A percentile compares a stretch with the other conserved stretches of the same genome.
Conservation (phyloP, 2,113 vertebrate genomes). For the Oryzias melastigma region DNA sequence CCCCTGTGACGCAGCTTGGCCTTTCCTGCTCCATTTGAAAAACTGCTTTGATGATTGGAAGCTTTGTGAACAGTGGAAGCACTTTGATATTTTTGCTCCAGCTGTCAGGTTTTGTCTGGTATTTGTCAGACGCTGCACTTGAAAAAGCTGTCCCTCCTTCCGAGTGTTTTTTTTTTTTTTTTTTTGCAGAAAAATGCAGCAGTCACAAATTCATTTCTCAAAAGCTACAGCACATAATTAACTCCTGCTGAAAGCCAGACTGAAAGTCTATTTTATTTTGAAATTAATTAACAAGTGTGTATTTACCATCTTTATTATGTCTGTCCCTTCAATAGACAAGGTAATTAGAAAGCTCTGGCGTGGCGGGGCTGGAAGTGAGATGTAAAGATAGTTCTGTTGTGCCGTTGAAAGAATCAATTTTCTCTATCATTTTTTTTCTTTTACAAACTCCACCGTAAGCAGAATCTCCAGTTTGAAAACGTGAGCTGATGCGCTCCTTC, state of each 20-base stretch:
- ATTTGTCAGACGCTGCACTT: slow-evolving; percentile 29
- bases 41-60: slow-evolving; percentile 68
- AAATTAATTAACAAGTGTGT: slow-evolving; percentile 49
- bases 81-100: slow-evolving; percentile 60
- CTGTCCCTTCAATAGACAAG: slow-evolving; percentile 32
- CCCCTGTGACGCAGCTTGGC: slow-evolving; percentile 65
- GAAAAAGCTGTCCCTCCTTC: slow-evolving; percentile 17
- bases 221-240: slow-evolving; percentile 20
- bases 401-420: slow-evolving; percentile 49
- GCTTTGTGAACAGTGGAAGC: slow-evolving; percentile 60
- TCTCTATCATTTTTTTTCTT: slow-evolving; percentile 41
- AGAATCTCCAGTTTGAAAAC: slow-evolving; percentile 51
- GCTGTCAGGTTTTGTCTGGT: slow-evolving; percentile 53
- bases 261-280: slow-evolving; percentile 39
- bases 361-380: slow-evolving; percentile 36
- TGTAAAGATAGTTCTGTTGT: slow-evolving; percentile 46
- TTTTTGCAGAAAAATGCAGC: slow-evolving; percentile 24
- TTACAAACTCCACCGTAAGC: slow-evolving; percentile 45
- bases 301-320: slow-evolving; percentile 32
- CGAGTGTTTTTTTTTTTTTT: slow-evolving; percentile 8
- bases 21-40: slow-evolving; percentile 72
- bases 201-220: slow-evolving; percentile 3
- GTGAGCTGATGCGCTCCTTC: slow-evolving; percentile 20
- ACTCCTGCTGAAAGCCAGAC: slow-evolving; percentile 19
- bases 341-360: slow-evolving; percentile 47